Base-by-base conservation (phyloP, 2,888 invertebrate species). In the Sycophila texana region DNA sequence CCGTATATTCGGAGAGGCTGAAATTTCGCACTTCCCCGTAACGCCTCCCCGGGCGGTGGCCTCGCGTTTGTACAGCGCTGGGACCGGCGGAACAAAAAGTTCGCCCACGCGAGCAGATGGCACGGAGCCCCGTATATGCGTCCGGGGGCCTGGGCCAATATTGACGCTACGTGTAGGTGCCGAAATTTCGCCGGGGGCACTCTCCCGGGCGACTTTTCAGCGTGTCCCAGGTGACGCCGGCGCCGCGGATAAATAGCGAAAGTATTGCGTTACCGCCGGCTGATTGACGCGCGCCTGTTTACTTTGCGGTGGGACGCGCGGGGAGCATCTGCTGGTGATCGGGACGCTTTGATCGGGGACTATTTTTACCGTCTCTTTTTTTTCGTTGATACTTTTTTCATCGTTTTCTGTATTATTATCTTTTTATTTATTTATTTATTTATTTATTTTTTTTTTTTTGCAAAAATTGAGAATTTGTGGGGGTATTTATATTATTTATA, bases 81-180 rank as follows among this genome's bases (percentile, higher is more conserved):
- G 39, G 4, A 39, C 39, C 39, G 5, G 22, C 55, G 67, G 53
- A 26, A 22, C 53, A 20, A 67, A 47, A 39, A 39, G 39, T 68
- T 55, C 22, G 20, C 39, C 66, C 22, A 58, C 47, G 16, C 30
- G 7, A 7, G 22, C 58, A 22, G 14, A n/a, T 1, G 22, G 57
- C 39, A 30, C 5, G 26, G 13, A 18, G 18, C 63, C 47, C n/a
- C 57, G 60, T 68, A 75, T 67, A 60, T 61, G 55, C 22, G 47
- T 60, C 20, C 57, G 10, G 18, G 61, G 53, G 53, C 30, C 30
- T 60, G 57, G 65, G 47, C 77, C 26, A 77, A 77, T 72, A 77
- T 77, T 77, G 77, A 77, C 77, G 63, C 12, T 49, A 16, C 16
- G 51, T 63, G 67, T 16, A 70, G 58, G 66, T 57, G 65, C 57